phyloP scores from a whole-genome alignment of 2,888 invertebrate species.

The Temnothorax ravouxi region DNA sequence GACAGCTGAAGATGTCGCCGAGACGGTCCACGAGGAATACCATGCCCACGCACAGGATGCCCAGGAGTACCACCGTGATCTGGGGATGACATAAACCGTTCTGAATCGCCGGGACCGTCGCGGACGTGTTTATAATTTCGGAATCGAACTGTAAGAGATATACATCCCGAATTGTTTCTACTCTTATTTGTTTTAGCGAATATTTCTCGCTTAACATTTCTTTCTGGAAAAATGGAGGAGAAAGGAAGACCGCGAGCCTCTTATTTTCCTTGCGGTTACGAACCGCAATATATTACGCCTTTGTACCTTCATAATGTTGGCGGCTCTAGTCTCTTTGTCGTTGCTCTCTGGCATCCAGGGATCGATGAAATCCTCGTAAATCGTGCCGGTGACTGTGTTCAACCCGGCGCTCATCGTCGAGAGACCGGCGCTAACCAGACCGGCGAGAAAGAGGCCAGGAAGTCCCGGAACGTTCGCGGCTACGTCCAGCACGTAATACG shows the following conservation, averaged over 20 bases:
- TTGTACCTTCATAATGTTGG: slow-evolving; percentile 88
- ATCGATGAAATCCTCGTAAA: slow-evolving; percentile 90
- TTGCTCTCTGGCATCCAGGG: slow-evolving; percentile 87
- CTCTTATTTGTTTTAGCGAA: slow-evolving; percentile 3
- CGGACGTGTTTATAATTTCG: not conserved
- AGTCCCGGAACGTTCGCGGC: slow-evolving; percentile 90
- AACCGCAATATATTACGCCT: slow-evolving; percentile 29
- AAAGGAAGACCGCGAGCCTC: not conserved
- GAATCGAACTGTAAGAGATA: not conserved
- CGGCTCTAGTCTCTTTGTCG: slow-evolving; percentile 87
- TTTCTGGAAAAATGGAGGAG: not conserved
- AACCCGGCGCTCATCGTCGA: slow-evolving; percentile 89
- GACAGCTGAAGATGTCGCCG: slow-evolving; percentile 91
- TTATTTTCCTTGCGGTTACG: slow-evolving; percentile 23
- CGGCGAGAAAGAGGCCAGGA: slow-evolving; percentile 92
- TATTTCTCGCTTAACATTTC: not conserved
- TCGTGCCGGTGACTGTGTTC: slow-evolving; percentile 89
- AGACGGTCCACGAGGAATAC: slow-evolving; percentile 89
- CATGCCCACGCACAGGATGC: slow-evolving; percentile 87
- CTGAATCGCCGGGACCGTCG: not conserved
- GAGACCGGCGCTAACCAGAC: slow-evolving; percentile 91
- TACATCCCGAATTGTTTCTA: not conserved
- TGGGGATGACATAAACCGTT: slow-evolving; percentile 73
- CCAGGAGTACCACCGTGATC: slow-evolving; percentile 87
- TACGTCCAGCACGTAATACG: slow-evolving; percentile 91